Evolutionary conservation across 1,140 invertebrate species (phyloP), one percentile per base, ranked within the genome.

Genomic region (Trichonephila clavata): DNA sequence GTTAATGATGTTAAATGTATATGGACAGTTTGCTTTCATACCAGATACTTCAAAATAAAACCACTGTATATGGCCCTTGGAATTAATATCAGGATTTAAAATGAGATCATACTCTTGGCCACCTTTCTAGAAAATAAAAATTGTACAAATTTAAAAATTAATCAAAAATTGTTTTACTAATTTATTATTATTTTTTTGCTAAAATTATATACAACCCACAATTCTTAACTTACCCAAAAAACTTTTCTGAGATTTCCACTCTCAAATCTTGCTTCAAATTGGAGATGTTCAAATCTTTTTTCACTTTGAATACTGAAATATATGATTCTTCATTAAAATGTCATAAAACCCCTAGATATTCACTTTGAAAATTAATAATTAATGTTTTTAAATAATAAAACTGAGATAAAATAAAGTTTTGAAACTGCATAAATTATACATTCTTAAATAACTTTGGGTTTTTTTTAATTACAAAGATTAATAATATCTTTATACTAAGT

Each of bases 261-360:
- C 96, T 99, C 99, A 95, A 99, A 99, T 94, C 98, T 97, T 18
- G 98, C 99, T 95, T 99, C 99, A 96, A 99, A 99, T 93, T 96
- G 96, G 21, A 99, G 96, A 94, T 97, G 96, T 86, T 94, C 93
- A 57, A 14, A 87, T 39, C 43, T 20, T 13, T 88, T 68, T 60
- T 86, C 84, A 60, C 43, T 77, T n/a, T 86, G 65, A 80, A 93
- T 93, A 13, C 92, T 93, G 24, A 20, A 86, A 71, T 20, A 80
- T 71, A 21, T 16, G 71, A 71, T 21, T 21, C n/a, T 63, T n/a
- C 8, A 5, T 39, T 21, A 88, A 32, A 88, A 14, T 68, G 8
- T 21, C 10, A 68, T 0, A 68, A 27, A n/a, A 13, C 10, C 0
- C 3, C 10, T 24, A 10, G 63, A 68, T 8, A 24, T 13, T 13